Percentiles rank a stretch among this genome's conserved stretches.
phyloP scores from a whole-genome alignment of 2,113 vertebrate species.

The Corythornis cristatus region DNA sequence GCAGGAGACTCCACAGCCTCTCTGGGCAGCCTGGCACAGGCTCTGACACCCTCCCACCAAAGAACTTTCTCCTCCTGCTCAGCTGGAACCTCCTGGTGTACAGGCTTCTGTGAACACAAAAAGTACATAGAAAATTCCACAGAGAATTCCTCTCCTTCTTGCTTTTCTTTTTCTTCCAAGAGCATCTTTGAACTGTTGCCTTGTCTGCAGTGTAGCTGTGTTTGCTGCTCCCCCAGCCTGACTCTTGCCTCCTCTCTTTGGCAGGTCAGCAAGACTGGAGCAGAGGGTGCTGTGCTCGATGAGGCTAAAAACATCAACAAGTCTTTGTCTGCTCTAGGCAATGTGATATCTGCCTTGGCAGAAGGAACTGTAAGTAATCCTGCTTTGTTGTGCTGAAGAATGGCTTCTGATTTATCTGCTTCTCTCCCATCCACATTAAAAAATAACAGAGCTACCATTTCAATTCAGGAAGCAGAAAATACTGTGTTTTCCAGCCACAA shows the following conservation, averaged over 20 bases:
- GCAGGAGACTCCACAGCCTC: not conserved
- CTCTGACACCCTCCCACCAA: not conserved
- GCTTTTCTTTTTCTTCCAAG: not conserved
- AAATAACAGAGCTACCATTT: not conserved
- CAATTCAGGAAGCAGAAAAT: not conserved
- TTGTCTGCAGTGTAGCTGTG: not conserved
- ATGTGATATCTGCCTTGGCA: conserved; percentile 95
- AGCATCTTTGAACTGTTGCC: not conserved
- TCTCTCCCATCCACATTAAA: not conserved
- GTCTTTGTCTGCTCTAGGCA: conserved; percentile 94
- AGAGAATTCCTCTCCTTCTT: not conserved
- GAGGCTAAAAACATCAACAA: conserved; percentile 99
- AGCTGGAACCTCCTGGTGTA: not conserved
- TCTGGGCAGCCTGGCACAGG: not conserved
- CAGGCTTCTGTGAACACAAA: not conserved
- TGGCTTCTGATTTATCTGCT: not conserved
- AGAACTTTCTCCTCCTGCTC: not conserved
- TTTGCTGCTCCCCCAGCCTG: not conserved
- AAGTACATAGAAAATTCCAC: too few species aligned
- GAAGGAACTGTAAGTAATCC: conserved; percentile 88
- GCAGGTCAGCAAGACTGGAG: conserved; percentile 98
- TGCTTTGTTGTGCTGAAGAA: not conserved
- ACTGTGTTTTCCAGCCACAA: not conserved
- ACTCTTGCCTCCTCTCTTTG: conserved; percentile 34
- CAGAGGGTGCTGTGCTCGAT: conserved; percentile 93